These are phyloP conservation scores for Chironomus riparius DNA, from an alignment of 2,888 invertebrate species.

Conservation along the genomic window DNA sequence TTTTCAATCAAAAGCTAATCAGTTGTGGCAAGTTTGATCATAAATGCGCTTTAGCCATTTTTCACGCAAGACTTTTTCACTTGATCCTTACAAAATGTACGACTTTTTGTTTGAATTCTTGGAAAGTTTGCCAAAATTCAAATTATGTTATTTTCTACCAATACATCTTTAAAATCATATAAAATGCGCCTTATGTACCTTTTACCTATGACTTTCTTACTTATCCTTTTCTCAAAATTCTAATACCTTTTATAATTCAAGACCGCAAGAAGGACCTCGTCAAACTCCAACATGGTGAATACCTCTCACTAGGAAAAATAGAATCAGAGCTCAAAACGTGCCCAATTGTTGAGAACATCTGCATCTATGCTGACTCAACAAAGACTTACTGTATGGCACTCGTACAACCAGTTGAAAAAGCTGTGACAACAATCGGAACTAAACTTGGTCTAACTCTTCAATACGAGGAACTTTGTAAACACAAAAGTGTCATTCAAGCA, in stretches of 20 bases:
- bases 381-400: slow-evolving; percentile 82
- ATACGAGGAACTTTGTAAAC: too few species aligned
- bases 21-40: too few species aligned
- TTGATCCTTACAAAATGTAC: neutral
- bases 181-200: neutral
- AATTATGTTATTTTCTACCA: too few species aligned
- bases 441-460: slow-evolving; percentile 46
- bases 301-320: slow-evolving; percentile 93
- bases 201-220: neutral
- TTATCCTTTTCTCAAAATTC: neutral
- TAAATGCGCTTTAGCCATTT: neutral
- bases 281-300: slow-evolving; percentile 95
- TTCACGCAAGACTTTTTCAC: neutral
- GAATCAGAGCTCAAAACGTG: slow-evolving; percentile 93
- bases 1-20: too few species aligned
- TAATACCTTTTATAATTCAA: slow-evolving; percentile 39
- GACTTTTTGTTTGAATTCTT: too few species aligned
- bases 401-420: slow-evolving; percentile 71
- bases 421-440: slow-evolving; percentile 61
- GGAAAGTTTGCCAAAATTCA: too few species aligned
- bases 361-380: slow-evolving; percentile 86
- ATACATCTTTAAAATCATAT: neutral
- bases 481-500: slow-evolving; percentile 54
- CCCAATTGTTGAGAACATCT: slow-evolving; percentile 91
- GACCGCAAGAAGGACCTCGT: slow-evolving; percentile 99